Evolutionary conservation across 1,140 invertebrate species (phyloP).

Genomic region (Asbolus verrucosus): DNA sequence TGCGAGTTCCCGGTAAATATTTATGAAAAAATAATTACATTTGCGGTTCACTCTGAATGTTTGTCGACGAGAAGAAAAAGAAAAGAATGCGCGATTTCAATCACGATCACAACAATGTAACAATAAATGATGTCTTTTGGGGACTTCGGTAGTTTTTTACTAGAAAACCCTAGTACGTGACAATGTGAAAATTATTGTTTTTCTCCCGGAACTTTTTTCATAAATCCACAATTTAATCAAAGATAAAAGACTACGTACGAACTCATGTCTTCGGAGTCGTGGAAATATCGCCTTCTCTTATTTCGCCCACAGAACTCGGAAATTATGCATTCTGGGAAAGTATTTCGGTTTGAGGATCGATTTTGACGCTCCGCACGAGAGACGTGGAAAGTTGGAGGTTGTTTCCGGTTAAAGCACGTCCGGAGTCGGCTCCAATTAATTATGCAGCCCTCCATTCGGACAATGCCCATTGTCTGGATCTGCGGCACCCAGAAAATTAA

Average conservation of each 20-base stretch:
- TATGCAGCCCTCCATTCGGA: slow-evolving; percentile 54
- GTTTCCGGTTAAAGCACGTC: slow-evolving; percentile 42
- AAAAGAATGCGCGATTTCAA: too few relatives aligned
- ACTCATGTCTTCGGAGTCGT: slow-evolving; percentile 5
- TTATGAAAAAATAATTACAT: too few relatives aligned
- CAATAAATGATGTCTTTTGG: too few relatives aligned
- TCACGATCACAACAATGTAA: too few relatives aligned
- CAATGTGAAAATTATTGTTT: slow-evolving; percentile 36
- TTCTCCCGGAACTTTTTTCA: slow-evolving; percentile 27
- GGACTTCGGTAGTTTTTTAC: slow-evolving; percentile 27
- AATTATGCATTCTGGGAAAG: slow-evolving; percentile 23
- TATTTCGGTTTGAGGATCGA: slow-evolving; percentile 16
- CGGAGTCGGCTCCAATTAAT: slow-evolving; percentile 54
- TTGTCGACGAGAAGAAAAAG: too few relatives aligned
- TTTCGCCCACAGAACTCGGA: not conserved
- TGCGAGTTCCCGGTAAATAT: too few relatives aligned
- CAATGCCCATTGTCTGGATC: slow-evolving; percentile 56
- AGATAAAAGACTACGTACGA: slow-evolving; percentile 27
- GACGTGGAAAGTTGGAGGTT: slow-evolving; percentile 26
- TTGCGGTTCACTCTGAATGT: too few relatives aligned
- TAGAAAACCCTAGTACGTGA: slow-evolving; percentile 9
- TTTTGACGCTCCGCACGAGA: slow-evolving; percentile 25
- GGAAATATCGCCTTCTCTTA: slow-evolving; percentile 1
- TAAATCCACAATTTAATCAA: slow-evolving; percentile 34
- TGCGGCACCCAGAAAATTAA: slow-evolving; percentile 11